These are phyloP conservation scores for Pampus argenteus DNA, from an alignment of 2,797 vertebrate species.

Conservation along the genomic window DNA sequence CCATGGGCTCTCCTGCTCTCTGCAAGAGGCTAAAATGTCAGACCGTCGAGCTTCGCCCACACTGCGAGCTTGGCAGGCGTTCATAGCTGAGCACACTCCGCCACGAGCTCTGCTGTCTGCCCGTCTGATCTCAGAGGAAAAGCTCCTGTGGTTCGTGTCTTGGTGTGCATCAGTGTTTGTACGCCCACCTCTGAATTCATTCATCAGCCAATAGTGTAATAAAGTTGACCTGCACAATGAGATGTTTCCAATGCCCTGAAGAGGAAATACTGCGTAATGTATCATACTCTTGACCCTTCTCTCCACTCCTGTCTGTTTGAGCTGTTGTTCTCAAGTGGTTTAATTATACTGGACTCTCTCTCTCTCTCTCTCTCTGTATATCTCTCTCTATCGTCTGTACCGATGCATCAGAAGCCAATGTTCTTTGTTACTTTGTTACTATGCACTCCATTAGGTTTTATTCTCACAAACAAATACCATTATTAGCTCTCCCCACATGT, in stretches of 20 bases:
- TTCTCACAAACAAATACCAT: conserved; percentile 1
- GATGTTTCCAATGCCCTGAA: conserved; percentile 45
- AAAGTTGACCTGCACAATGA: conserved; percentile 63
- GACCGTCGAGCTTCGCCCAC: conserved; percentile 69
- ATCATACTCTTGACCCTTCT: conserved; percentile 42
- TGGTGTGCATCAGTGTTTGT: conserved; percentile 57
- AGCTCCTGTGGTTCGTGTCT: conserved; percentile 56
- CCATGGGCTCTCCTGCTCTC: conserved; percentile 34
- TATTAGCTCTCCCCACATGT: neutral
- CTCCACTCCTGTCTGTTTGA: conserved; percentile 32
- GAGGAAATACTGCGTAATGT: conserved; percentile 28
- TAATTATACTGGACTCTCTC: conserved; percentile 38
- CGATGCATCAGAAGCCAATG: neutral
- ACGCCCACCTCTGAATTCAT: conserved; percentile 71
- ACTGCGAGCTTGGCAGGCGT: conserved; percentile 59
- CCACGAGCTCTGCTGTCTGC: conserved; percentile 63
- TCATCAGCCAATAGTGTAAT: conserved; percentile 62
- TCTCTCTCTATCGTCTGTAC: neutral
- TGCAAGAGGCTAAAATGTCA: conserved; percentile 51
- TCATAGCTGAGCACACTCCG: conserved; percentile 46
- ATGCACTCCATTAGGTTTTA: neutral
- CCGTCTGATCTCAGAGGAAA: conserved; percentile 69
- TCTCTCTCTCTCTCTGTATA: conserved; percentile 1
- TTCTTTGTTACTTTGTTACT: conserved; percentile 8
- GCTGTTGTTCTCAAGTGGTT: conserved; percentile 53